A percentile compares a stretch with the other conserved stretches of the same genome.
These are phyloP conservation scores for Solenodon paradoxus DNA, from an alignment of 2,113 vertebrate genomes.

Conservation along the genomic window DNA sequence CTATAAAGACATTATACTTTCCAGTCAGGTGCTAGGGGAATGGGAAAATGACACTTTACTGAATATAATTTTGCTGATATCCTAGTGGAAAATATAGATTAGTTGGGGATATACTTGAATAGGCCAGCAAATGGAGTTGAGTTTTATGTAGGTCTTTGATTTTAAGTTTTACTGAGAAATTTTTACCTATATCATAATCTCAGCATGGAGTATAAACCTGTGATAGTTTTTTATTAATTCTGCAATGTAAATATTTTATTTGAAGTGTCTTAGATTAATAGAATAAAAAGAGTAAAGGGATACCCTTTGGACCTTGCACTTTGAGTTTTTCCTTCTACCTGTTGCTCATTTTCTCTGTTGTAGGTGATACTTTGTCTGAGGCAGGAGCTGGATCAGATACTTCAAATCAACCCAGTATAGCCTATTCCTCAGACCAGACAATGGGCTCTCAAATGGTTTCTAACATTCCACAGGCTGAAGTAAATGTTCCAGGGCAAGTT, in stretches of 20 bases:
- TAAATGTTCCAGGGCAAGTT: conserved; percentile 68
- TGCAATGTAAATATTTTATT: conserved; percentile 3
- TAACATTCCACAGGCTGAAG: conserved; percentile 79
- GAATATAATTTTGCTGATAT: conserved; percentile 46
- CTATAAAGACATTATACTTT: conserved; percentile 24
- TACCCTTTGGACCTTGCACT: conserved; percentile 33
- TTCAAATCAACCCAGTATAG: conserved; percentile 70
- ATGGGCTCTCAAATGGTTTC: conserved; percentile 83
- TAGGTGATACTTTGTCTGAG: conserved; percentile 81
- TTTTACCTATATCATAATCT: neutral
- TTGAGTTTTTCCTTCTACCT: conserved; percentile 21
- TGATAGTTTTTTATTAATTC: conserved; percentile 6
- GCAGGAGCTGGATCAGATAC: conserved; percentile 71
- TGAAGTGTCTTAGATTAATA: conserved; percentile 29
- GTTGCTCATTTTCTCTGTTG: conserved; percentile 45
- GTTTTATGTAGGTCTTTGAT: conserved; percentile 42
- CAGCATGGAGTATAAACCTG: neutral
- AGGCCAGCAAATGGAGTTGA: neutral
- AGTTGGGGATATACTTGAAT: conserved; percentile 19
- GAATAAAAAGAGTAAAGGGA: neutral
- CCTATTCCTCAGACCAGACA: conserved; percentile 81
- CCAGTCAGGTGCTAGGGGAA: neutral
- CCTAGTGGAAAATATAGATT: conserved; percentile 7
- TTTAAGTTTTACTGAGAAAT: conserved; percentile 25
- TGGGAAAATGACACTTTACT: conserved; percentile 1